These are phyloP conservation scores for Bursaphelenchus mucronatus DNA, from an alignment of 1,140 invertebrate species.

Conservation along the genomic window DNA sequence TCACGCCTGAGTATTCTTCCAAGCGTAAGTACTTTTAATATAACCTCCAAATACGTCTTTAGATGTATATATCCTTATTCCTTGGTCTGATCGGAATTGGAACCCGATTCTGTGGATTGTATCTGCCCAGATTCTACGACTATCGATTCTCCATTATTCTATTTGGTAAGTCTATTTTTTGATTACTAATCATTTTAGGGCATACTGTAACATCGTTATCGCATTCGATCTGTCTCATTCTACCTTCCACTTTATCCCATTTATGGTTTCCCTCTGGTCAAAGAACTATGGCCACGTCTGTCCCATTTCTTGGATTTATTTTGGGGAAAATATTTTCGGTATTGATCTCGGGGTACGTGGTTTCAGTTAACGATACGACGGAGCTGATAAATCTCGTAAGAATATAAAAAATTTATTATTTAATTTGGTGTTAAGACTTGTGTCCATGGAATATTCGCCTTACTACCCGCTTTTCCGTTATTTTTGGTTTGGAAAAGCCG, in stretches of 20 bases:
- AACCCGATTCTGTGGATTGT: constrained; percentile 4
- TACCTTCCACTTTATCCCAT: constrained; percentile 9
- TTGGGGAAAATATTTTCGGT: background rate
- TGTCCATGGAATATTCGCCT: constrained; percentile 1
- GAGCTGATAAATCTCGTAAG: constrained; percentile 11
- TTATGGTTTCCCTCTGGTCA: constrained; percentile 9
- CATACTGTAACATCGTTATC: constrained; percentile 3
- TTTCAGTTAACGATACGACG: background rate
- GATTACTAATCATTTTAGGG: background rate
- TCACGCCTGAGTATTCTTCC: too few species aligned
- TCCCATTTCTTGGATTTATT: constrained; percentile 13
- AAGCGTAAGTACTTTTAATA: background rate
- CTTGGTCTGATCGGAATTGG: constrained; percentile 6
- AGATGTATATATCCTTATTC: constrained; percentile 3
- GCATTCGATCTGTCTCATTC: constrained; percentile 12
- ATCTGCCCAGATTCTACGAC: background rate
- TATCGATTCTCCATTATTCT: constrained; percentile 13
- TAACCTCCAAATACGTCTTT: background rate
- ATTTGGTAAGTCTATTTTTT: background rate
- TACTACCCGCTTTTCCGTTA: constrained; percentile 5
- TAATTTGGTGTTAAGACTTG: constrained; percentile 1
- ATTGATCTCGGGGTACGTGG: constrained; percentile 1
- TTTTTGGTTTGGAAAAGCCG: constrained; percentile 5
- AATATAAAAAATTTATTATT: too few species aligned
- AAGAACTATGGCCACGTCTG: constrained; percentile 14